Conservation (phyloP, 2,113 vertebrate species). For the Struthidea cinerea region DNA sequence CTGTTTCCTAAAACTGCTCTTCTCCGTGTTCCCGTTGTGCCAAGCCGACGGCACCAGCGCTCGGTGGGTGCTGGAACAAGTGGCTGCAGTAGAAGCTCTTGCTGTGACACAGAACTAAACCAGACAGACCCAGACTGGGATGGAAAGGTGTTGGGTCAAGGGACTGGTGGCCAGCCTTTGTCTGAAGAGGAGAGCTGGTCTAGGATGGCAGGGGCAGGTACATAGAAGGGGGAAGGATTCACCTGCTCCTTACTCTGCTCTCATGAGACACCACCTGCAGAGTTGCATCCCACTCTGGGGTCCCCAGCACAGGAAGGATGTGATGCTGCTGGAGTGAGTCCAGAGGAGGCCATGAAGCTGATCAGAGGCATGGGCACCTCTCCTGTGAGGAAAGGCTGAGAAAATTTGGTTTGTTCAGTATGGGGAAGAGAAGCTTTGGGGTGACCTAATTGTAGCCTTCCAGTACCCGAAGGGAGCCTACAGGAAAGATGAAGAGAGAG, state of each 20-base stretch:
- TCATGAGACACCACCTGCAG: neutral
- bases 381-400: neutral
- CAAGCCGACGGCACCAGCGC: rapidly evolving
- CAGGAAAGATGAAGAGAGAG: neutral
- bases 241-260: neutral
- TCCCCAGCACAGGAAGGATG: neutral
- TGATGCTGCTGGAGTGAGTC: neutral
- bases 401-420: neutral
- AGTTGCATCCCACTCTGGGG: neutral
- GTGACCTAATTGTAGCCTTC: neutral
- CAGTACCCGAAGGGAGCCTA: neutral
- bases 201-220: too few species aligned
- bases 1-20: neutral
- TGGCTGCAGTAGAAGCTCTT: neutral
- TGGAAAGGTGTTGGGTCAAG: neutral
- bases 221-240: neutral
- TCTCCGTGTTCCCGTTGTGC: neutral
- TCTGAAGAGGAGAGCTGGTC: neutral
- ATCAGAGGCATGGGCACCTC: neutral
- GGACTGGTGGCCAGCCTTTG: neutral
- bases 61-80: neutral
- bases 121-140: neutral
- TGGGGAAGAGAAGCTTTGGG: neutral
- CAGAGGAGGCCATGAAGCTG: neutral
- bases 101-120: neutral